Evolutionary conservation across 2,888 invertebrate species (phyloP).

Genomic region (Rhyacophila evoluta): DNA sequence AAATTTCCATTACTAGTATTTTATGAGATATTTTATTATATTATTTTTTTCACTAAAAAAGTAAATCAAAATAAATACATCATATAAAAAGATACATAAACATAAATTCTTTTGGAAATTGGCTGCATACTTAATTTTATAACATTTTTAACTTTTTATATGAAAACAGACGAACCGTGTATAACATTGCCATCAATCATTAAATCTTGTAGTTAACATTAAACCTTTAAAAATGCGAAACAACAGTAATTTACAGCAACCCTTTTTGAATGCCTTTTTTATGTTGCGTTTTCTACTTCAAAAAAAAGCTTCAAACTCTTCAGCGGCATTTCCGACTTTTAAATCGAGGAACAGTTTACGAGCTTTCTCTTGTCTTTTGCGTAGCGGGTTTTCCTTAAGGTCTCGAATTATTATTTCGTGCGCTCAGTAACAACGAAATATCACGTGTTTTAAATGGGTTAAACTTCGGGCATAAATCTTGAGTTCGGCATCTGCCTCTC

Average conservation of each 20-base stretch:
- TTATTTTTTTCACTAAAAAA: no score
- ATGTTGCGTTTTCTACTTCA: background rate
- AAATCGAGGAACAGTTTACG: constrained; percentile 6
- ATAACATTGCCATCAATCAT: no score
- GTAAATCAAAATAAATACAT: no score
- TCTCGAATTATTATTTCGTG: constrained; percentile 52
- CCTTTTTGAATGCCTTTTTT: background rate
- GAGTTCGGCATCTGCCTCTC: constrained; percentile 51
- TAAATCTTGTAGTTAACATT: background rate
- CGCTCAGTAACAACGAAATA: constrained; percentile 50
- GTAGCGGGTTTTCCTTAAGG: constrained; percentile 26
- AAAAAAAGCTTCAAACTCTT: constrained; percentile 4
- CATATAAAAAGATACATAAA: no score
- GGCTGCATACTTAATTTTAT: no score
- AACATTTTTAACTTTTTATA: no score
- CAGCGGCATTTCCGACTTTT: background rate
- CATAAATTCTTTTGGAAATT: no score
- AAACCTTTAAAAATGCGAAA: background rate
- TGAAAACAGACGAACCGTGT: no score
- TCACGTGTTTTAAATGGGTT: constrained; percentile 55
- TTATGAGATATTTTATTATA: no score
- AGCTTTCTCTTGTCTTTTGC: background rate
- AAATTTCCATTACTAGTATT: no score
- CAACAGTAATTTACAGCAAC: background rate
- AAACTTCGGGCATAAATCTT: constrained; percentile 53